These are phyloP conservation scores for Vimba vimba DNA, from an alignment of 2,113 vertebrate genomes.

Conservation along the genomic window DNA sequence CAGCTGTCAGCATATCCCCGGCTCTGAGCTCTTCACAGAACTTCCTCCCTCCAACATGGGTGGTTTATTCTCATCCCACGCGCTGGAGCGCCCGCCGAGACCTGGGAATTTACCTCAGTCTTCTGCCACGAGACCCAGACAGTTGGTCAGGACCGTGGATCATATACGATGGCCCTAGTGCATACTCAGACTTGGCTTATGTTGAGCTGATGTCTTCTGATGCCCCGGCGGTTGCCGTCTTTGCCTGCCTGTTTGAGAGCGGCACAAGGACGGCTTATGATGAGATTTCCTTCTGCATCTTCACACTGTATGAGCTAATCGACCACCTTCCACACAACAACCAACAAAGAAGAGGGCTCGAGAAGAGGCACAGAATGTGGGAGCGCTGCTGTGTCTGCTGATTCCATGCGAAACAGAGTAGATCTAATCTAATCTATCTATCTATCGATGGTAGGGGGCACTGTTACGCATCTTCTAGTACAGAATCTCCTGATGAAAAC, in stretches of 20 bases:
- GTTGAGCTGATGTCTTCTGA: conserved; percentile 75
- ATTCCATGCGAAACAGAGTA: neutral
- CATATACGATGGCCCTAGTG: conserved; percentile 90
- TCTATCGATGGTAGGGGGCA: too few relatives aligned
- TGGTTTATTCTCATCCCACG: conserved; percentile 89
- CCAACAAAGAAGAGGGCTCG: conserved; percentile 42
- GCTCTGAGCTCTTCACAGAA: neutral
- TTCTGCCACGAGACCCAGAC: conserved; percentile 83
- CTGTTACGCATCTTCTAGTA: too few relatives aligned
- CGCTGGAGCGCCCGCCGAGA: conserved; percentile 79
- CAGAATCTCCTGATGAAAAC: too few relatives aligned
- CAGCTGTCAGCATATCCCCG: neutral
- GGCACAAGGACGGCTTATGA: conserved; percentile 84
- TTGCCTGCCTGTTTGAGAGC: conserved; percentile 90
- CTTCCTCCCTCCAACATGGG: conserved; percentile 84
- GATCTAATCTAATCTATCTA: too few relatives aligned
- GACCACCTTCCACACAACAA: conserved; percentile 76
- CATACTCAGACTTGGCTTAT: conserved; percentile 91
- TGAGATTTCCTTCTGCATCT: conserved; percentile 92
- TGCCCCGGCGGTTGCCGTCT: conserved; percentile 67
- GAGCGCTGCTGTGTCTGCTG: conserved; percentile 55
- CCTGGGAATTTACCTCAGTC: conserved; percentile 86
- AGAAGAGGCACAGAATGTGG: conserved; percentile 58
- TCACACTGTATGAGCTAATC: conserved; percentile 86
- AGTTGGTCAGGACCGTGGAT: conserved; percentile 93